Conservation (phyloP, 2,888 invertebrate genomes). For the Rhingia campestris region DNA sequence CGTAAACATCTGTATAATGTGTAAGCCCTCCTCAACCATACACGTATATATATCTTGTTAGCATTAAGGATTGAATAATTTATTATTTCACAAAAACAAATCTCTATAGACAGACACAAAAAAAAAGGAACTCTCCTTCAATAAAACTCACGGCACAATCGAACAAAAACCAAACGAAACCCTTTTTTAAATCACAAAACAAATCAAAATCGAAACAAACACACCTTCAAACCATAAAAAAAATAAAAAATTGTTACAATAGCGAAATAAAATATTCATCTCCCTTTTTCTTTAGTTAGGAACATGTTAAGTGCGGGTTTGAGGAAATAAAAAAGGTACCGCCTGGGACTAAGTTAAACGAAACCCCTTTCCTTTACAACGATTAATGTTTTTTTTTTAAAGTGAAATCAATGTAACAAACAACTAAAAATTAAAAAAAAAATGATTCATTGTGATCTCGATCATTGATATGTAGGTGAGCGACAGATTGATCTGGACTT, state of each 20-base stretch:
- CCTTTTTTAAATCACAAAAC: background rate
- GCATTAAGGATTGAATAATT: background rate
- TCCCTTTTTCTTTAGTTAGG: constrained; percentile 16
- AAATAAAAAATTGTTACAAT: background rate
- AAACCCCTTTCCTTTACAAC: no score
- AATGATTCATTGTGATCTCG: constrained; percentile 24
- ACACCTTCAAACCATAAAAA: constrained; percentile 21
- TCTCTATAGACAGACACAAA: constrained; percentile 28
- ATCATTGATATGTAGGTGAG: constrained; percentile 29
- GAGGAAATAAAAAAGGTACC: no score
- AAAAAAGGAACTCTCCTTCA: background rate
- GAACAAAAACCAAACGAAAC: constrained; percentile 28
- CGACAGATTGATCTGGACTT: constrained; percentile 26
- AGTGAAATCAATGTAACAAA: constrained; percentile 14
- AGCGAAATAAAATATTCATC: background rate
- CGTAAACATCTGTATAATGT: no score
- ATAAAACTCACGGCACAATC: constrained; percentile 42
- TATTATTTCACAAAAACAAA: constrained; percentile 15
- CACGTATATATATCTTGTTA: background rate
- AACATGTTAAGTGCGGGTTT: constrained; percentile 1
- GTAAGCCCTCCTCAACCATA: no score
- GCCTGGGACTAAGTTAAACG: no score
- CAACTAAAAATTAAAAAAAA: constrained; percentile 21
- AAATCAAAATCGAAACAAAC: constrained; percentile 31
- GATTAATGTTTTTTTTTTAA: background rate